These are phyloP conservation scores for Intellagama lesueurii DNA, from an alignment of 2,797 vertebrate genomes.

Conservation along the genomic window DNA sequence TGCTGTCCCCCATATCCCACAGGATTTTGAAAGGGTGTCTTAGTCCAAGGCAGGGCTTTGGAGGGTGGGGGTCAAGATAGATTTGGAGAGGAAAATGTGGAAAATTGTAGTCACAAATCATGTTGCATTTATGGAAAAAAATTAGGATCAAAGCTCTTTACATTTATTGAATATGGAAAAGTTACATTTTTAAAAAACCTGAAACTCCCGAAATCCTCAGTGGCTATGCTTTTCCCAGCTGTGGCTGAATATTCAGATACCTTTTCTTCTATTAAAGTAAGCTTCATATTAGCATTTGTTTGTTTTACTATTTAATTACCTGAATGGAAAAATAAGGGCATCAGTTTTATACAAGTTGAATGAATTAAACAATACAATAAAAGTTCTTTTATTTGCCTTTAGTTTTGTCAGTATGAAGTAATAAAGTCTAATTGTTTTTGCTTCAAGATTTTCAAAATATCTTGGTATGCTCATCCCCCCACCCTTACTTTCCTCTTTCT, in stretches of 20 bases:
- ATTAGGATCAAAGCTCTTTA: no score
- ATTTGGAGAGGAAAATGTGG: no score
- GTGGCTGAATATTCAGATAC: no score
- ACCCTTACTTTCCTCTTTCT: not conserved
- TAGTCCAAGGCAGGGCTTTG: no score
- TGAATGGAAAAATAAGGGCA: conserved; percentile 33
- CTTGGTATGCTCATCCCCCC: not conserved
- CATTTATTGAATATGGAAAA: no score
- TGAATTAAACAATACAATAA: conserved; percentile 33
- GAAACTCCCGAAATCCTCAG: no score
- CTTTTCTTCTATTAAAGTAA: no score
- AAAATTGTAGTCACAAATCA: no score
- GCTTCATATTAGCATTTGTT: conserved; percentile 24
- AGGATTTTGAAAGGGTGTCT: not conserved
- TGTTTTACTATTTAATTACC: conserved; percentile 56
- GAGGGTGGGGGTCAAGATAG: no score
- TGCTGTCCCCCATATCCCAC: not conserved
- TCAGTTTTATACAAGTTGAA: conserved; percentile 3
- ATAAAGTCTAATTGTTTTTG: conserved; percentile 34
- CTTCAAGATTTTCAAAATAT: conserved; percentile 19
- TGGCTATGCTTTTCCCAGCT: no score
- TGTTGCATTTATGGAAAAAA: no score
- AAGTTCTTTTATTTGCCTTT: not conserved
- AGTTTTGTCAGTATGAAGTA: conserved; percentile 19
- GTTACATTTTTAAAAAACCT: no score